Base-by-base conservation (phyloP, 1,140 invertebrate species). In the Lineus longissimus region DNA sequence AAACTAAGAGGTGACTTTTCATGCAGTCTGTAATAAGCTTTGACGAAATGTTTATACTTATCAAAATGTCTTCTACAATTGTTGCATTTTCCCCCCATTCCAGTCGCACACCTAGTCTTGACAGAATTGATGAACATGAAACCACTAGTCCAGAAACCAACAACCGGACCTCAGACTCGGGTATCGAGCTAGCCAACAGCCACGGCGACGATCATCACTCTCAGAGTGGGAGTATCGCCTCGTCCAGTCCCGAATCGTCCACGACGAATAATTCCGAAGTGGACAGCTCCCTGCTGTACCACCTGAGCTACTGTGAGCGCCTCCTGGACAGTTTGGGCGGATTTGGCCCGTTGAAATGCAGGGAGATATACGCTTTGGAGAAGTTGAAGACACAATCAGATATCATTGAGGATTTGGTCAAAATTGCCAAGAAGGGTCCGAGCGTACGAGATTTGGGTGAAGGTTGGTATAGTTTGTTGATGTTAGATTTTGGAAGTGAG, bases 271-370 rank as follows among this genome's bases (percentile, higher is more conserved):
- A 76, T 65, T 76, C 81, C 25, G 80, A 84, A 62, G 75, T 84
- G 36, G 83, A 84, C 64, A 72, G 78, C 19, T 78, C 78, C 15
- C 70, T 85, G 1, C 66, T 82, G 45, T 80, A 76, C 30, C 84
- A 85, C 67, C 73, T 85, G 17, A 71, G 70, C 22, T 81, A 83
- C 69, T 82, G 81, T 72, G 80, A 83, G 62, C 74, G 77, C 58
- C 72, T 85, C 1, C 67, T 84, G 13, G 81, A 83, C 82, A 80
- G 81, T 66, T 66, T 85, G n/a, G 84, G 83, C 22, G 80, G 77
- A n/a, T 85, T 80, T 76, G 84, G 84, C n/a, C 84, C 84, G 6
- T 67, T 85, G 63, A 83, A 82, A 66, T 79, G 77, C 60, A 75
- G 78, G 55, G 84, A 85, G 69, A 77, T 76, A 27, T 78, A 81